These are phyloP conservation scores for Sus scrofa DNA, from an alignment of 2,113 vertebrate species.

Conservation along the genomic window T2T-Sscrofa CM000812.6:124474501-124475000, in stretches of 20 bases:
- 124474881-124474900: background rate
- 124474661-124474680: background rate
- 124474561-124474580: background rate
- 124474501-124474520: background rate
- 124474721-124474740: constrained; percentile 8
- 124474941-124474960: background rate
- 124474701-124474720: background rate
- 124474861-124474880: background rate
- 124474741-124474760: background rate
- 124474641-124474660: background rate
- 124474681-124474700: background rate
- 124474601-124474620: background rate
- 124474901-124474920: constrained; percentile 7
- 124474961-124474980: background rate
- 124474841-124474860: constrained; percentile 3
- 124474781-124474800: background rate
- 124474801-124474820: background rate
- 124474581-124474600: background rate
- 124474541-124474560: background rate
- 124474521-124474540: background rate
- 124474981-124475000: background rate
- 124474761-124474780: background rate
- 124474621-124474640: background rate
- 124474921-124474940: background rate
- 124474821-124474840: constrained; percentile 41